A percentile compares a stretch with the other conserved stretches of the same genome.
Conservation (phyloP, 2,888 invertebrate species). For the Lordiphosa fenestrarum region DNA sequence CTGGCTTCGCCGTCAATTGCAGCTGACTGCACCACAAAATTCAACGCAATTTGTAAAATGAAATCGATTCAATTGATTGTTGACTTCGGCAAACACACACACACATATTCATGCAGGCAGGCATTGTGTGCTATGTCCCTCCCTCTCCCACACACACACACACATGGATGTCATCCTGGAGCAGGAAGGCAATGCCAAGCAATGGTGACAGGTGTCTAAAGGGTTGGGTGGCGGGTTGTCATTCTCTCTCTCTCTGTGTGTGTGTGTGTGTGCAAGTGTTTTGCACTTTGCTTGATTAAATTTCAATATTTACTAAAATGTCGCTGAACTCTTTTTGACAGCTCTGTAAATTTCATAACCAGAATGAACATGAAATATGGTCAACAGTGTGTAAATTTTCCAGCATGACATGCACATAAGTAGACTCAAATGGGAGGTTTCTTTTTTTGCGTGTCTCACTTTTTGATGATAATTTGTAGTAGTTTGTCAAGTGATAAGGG, state of each 20-base stretch:
- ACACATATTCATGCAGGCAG: conserved; percentile 15
- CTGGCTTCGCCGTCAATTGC: conserved; percentile 68
- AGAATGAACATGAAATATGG: conserved; percentile 72
- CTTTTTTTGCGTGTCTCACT: too few species aligned
- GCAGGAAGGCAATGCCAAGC: conserved; percentile 46
- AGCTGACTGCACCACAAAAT: conserved; percentile 75
- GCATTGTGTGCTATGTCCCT: conserved; percentile 11
- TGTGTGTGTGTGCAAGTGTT: conserved; percentile 40
- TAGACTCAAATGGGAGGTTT: too few species aligned
- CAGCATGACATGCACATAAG: too few species aligned
- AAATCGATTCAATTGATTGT: conserved; percentile 75
- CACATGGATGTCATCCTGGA: conserved; percentile 34
- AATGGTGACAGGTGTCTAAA: conserved; percentile 65
- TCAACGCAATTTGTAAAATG: conserved; percentile 76
- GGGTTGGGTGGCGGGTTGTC: conserved; percentile 16
- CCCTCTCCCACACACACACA: conserved; percentile 14
- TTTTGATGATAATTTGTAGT: too few species aligned
- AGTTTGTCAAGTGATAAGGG: too few species aligned
- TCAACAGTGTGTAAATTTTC: conserved; percentile 70
- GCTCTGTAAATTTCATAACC: conserved; percentile 75
- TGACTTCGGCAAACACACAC: conserved; percentile 64
- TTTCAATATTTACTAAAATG: conserved; percentile 77
- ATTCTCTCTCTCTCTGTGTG: conserved; percentile 1
- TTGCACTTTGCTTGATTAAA: conserved; percentile 76
- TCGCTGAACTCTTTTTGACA: conserved; percentile 75